Conservation (phyloP, 2,113 vertebrate species). For the Pionites leucogaster region DNA sequence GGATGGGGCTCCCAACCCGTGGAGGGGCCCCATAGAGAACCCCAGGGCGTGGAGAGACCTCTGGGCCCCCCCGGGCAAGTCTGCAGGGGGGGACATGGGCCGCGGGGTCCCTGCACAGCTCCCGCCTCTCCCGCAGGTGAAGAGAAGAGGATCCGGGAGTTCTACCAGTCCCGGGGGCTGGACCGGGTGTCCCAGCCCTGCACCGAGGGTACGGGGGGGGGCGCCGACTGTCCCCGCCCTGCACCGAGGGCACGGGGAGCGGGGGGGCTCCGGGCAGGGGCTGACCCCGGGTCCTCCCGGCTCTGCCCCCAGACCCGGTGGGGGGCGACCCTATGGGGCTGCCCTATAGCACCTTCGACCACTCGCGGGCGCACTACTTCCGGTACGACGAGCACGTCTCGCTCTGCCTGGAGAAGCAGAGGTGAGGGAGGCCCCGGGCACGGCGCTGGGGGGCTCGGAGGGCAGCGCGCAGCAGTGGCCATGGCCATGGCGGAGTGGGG, state of each 20-base stretch:
- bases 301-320: constrained; percentile 77
- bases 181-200: constrained; percentile 89
- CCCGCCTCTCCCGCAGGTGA: constrained; percentile 78
- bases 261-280: neutral
- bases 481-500: too few species aligned
- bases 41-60: too few species aligned
- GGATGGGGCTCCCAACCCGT: too few species aligned
- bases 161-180: constrained; percentile 94
- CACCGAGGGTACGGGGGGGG: constrained; percentile 62
- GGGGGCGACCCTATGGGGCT: constrained; percentile 86
- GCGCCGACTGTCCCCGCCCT: too few species aligned
- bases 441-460: rapidly evolving
- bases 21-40: too few species aligned
- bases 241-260: neutral
- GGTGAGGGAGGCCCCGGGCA: constrained; percentile 68
- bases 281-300: neutral
- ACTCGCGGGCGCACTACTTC: constrained; percentile 96
- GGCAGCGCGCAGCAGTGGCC: too few species aligned
- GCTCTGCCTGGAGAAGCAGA: constrained; percentile 91
- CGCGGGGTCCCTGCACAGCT: neutral
- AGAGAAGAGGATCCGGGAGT: constrained; percentile 94
- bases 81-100: rapidly evolving
- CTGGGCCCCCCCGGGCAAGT: too few species aligned
- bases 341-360: constrained; percentile 92
- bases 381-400: constrained; percentile 96